A percentile compares a stretch with the other conserved stretches of the same genome.
phyloP scores from a whole-genome alignment of 2,888 invertebrate species.

The Odontocerum albicorne region DNA sequence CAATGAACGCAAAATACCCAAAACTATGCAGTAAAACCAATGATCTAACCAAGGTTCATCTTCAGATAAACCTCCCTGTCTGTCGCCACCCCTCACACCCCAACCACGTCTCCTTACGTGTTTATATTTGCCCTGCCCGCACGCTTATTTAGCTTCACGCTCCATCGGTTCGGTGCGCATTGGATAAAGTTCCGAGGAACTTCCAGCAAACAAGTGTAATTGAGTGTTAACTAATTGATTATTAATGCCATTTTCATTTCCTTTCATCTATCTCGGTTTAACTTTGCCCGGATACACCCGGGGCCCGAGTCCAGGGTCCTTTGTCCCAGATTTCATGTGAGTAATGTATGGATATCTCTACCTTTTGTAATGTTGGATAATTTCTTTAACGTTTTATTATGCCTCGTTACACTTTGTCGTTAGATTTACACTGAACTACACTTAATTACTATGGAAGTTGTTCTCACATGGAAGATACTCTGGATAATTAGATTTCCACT shows the following conservation, averaged over 20 bases:
- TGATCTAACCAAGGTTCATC: neutral
- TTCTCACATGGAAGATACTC: too few relatives aligned
- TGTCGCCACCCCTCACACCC: too few relatives aligned
- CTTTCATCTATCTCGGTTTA: conserved; percentile 11
- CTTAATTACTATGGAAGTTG: too few relatives aligned
- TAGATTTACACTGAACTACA: too few relatives aligned
- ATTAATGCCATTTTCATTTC: conserved; percentile 26
- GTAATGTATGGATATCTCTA: too few relatives aligned
- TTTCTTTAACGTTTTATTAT: too few relatives aligned
- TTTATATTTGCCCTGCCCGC: conserved; percentile 33
- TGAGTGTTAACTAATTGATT: conserved; percentile 34
- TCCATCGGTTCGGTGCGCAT: conserved; percentile 30
- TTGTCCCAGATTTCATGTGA: conserved; percentile 6
- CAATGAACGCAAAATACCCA: too few relatives aligned
- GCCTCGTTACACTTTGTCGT: too few relatives aligned
- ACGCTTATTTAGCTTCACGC: conserved; percentile 29
- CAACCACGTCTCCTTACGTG: conserved; percentile 30
- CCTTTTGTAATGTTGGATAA: too few relatives aligned
- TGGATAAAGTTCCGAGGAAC: conserved; percentile 22
- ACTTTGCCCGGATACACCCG: neutral
- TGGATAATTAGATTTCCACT: too few relatives aligned
- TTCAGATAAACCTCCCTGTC: neutral
- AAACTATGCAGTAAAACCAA: too few relatives aligned
- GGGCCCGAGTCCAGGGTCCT: neutral
- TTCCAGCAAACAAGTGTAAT: conserved; percentile 28